Conservation (phyloP, 1,140 invertebrate species). For the Trinorchestia longiramus region DNA sequence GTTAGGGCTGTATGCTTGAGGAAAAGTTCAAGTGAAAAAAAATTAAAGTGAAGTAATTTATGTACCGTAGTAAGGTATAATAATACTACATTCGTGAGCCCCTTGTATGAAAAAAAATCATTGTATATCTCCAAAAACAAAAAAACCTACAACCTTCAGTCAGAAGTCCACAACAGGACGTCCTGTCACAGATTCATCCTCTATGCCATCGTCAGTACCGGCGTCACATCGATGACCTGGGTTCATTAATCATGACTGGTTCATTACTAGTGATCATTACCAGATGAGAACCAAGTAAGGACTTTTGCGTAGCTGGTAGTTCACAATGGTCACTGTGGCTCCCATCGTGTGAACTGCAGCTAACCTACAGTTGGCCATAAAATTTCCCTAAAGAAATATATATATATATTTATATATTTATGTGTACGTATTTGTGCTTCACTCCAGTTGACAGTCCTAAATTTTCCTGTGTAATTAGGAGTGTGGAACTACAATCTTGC, state of each 20-base stretch:
- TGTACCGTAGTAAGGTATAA: background rate
- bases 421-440: no score
- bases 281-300: background rate
- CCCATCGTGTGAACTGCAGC: background rate
- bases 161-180: no score
- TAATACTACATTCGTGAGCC: background rate
- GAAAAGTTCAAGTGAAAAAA: background rate
- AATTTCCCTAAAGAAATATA: no score
- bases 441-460: no score
- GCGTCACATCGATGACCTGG: no score
- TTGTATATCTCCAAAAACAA: background rate
- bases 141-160: background rate
- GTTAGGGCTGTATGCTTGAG: background rate
- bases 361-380: background rate
- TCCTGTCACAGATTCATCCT: background rate
- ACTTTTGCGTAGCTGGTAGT: background rate
- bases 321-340: background rate
- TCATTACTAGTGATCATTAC: background rate
- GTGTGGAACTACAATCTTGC: no score
- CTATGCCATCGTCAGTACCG: background rate
- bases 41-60: background rate
- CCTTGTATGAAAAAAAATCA: background rate
- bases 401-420: no score
- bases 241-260: no score
- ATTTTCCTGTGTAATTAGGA: no score